phyloP scores from a whole-genome alignment of 1,140 invertebrate species.

The Drosophila murphyi region DNA sequence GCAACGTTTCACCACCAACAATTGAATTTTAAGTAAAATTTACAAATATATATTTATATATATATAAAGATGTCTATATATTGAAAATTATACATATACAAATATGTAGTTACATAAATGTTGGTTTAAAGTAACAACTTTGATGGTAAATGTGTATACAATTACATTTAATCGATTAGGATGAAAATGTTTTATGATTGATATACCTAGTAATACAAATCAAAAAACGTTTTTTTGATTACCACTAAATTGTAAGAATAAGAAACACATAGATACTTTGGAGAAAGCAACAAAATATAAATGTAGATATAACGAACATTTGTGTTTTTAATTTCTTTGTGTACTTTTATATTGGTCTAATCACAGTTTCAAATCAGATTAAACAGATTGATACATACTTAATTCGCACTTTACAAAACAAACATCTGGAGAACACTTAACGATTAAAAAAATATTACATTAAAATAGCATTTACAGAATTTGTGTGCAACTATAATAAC shows the following conservation, averaged over 20 bases:
- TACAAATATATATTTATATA: slow-evolving; percentile 48
- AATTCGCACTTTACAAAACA: not conserved
- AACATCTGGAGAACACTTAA: slow-evolving; percentile 14
- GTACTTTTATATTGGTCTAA: slow-evolving; percentile 20
- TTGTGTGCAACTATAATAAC: slow-evolving; percentile 11
- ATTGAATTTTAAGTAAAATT: slow-evolving; percentile 41
- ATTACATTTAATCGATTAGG: slow-evolving; percentile 38
- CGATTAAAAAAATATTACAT: slow-evolving; percentile 9
- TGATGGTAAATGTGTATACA: slow-evolving; percentile 30
- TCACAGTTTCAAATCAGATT: slow-evolving; percentile 17
- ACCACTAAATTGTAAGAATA: slow-evolving; percentile 57
- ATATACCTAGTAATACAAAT: slow-evolving; percentile 53
- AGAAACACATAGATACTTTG: slow-evolving; percentile 51
- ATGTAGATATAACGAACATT: slow-evolving; percentile 55
- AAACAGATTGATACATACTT: not conserved
- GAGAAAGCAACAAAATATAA: slow-evolving; percentile 68
- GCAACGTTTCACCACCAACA: slow-evolving; percentile 47
- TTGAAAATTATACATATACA: slow-evolving; percentile 32
- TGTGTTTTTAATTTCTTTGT: slow-evolving; percentile 9
- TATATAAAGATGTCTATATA: slow-evolving; percentile 39
- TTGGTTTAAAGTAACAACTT: slow-evolving; percentile 66
- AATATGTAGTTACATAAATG: slow-evolving; percentile 65
- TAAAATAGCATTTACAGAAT: slow-evolving; percentile 11
- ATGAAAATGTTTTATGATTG: slow-evolving; percentile 62
- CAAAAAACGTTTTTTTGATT: slow-evolving; percentile 66